phyloP scores from a whole-genome alignment of 2,888 invertebrate species.

The Idaea straminata region DNA sequence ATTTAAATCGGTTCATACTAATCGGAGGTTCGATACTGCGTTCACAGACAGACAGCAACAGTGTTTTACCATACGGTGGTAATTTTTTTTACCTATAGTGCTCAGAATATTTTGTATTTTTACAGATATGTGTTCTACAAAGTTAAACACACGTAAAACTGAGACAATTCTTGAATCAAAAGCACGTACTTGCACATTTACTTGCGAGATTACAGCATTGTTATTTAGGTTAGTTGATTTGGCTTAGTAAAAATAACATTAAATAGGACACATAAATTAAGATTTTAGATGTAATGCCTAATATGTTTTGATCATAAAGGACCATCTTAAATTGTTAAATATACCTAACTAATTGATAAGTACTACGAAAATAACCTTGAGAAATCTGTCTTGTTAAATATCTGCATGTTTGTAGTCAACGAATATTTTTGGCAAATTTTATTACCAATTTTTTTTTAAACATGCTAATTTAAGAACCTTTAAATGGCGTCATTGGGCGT shows the following conservation, averaged over 20 bases:
- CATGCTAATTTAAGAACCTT: neutral
- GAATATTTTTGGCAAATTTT: neutral
- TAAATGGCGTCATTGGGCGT: neutral
- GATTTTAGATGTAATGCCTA: neutral
- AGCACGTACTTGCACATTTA: too few species aligned
- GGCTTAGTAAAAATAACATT: too few species aligned
- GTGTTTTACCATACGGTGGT: too few species aligned
- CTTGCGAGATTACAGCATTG: too few species aligned
- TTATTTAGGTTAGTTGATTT: too few species aligned
- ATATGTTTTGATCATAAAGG: neutral
- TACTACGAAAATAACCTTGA: neutral
- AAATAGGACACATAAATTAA: too few species aligned
- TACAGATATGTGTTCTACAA: neutral
- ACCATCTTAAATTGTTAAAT: neutral
- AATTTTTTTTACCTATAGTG: too few species aligned
- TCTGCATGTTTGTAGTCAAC: neutral
- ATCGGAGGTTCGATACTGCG: too few species aligned
- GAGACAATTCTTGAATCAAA: neutral
- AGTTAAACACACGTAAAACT: neutral
- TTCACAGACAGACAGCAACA: too few species aligned
- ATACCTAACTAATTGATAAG: neutral
- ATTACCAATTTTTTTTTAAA: neutral
- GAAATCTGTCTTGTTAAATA: neutral
- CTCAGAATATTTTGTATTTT: neutral
- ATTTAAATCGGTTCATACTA: too few species aligned